phyloP scores from a whole-genome alignment of 2,888 invertebrate species.

The Lasioglossum lativentre region DNA sequence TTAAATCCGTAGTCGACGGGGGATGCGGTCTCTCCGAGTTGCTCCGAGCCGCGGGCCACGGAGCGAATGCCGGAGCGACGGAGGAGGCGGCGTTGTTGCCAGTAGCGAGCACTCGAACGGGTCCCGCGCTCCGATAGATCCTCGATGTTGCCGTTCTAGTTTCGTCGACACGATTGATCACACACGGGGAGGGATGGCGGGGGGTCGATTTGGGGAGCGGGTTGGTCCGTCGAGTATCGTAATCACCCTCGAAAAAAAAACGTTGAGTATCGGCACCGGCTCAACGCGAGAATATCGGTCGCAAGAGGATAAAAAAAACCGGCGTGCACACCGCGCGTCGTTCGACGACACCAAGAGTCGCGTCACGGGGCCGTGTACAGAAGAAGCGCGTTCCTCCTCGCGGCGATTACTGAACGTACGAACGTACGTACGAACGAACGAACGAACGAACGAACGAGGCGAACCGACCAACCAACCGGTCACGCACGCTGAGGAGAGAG shows the following conservation, averaged over 20 bases:
- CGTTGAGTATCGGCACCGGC: background rate
- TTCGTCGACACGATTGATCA: slow-evolving; percentile 34
- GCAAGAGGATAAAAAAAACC: background rate
- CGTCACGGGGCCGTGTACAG: slow-evolving; percentile 36
- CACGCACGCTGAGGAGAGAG: slow-evolving; percentile 66
- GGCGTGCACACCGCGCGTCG: slow-evolving; percentile 13
- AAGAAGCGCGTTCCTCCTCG: slow-evolving; percentile 67
- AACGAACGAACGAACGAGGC: slow-evolving; percentile 29
- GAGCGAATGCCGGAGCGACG: slow-evolving; percentile 6
- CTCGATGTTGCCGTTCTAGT: slow-evolving; percentile 47
- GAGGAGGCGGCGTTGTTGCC: slow-evolving; percentile 52
- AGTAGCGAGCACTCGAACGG: slow-evolving; percentile 30
- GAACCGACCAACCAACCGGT: slow-evolving; percentile 30
- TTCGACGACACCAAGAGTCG: slow-evolving; percentile 36
- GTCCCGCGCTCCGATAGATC: slow-evolving; percentile 36
- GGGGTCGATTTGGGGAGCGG: background rate
- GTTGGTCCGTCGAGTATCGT: slow-evolving; percentile 20
- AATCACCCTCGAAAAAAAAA: slow-evolving; percentile 33
- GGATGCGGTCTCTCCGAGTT: background rate
- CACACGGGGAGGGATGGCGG: slow-evolving; percentile 1
- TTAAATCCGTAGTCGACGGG: slow-evolving; percentile 15
- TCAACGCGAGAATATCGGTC: background rate
- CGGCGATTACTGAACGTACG: slow-evolving; percentile 68
- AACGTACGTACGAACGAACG: slow-evolving; percentile 21
- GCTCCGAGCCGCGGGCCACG: background rate